Evolutionary conservation across 2,888 invertebrate species (phyloP), one percentile per base, ranked within the genome.

Genomic region (Ophraella communa): DNA sequence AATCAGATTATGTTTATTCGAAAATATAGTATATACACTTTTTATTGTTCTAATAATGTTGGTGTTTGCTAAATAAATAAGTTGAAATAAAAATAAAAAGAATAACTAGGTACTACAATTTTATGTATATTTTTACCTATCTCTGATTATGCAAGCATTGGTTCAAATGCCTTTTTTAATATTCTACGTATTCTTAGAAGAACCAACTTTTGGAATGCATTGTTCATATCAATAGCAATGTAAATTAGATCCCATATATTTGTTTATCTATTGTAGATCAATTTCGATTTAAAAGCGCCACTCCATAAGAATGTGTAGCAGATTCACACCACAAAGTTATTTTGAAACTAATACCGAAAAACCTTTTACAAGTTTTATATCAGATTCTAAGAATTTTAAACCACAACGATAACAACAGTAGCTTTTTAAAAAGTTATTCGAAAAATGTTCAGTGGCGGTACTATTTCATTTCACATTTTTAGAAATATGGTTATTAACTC

Each of bases 371-470:
- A 45, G 45, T 45, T 20, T 45, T 5, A 47, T n/a, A 21, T n/a
- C 21, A 21, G 20, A 21, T 47, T 47, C 47, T 20, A 21, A 47
- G 47, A 47, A 47, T 47, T 47, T 23, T 4, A 47, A 47, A 47
- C 47, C 47, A 47, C 42, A 42, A 42, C 42, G 8, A 42, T n/a
- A n/a, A n/a, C 42, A 42, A 42, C 47, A 21, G 47, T 47, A 47
- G 47, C 47, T 20, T 10, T 10, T 30, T 30, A 21, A 47, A 47
- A 42, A 42, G 20, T 8, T 47, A 18, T 18, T 47, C 23, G 11
- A 47, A 47, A 47, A 47, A 47, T 47, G 10, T n/a, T 11, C 47
- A 47, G 47, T 18, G 20, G 21, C 47, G 47, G 30, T 11, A 30
- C 30, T 10, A 10, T 30, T 47, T 7, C 23, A n/a, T n/a, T n/a